Conservation (phyloP, 2,797 vertebrate species). For the Picus viridis region DNA sequence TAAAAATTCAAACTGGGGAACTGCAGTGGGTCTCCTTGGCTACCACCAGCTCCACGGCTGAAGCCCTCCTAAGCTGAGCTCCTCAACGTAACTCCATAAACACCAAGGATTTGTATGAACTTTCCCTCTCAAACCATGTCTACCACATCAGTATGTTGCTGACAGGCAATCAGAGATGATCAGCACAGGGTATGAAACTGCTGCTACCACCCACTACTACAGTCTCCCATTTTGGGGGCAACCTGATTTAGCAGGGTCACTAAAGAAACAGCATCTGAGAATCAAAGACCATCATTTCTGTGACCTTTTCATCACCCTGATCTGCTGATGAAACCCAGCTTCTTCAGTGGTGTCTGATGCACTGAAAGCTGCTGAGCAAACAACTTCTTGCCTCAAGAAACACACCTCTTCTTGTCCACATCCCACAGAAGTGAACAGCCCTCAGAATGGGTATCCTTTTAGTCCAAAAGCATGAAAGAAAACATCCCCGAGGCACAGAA, state of each 20-base stretch:
- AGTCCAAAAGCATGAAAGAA: constrained; percentile 34
- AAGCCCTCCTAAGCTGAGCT: not conserved
- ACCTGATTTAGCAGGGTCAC: not conserved
- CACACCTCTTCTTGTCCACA: not conserved
- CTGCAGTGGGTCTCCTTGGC: not conserved
- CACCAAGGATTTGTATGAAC: not conserved
- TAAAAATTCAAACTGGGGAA: not conserved
- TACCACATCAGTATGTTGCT: rapidly evolving
- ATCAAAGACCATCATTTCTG: not conserved
- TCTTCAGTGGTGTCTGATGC: not conserved
- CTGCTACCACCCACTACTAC: not conserved
- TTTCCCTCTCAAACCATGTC: not conserved
- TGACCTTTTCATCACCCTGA: not conserved
- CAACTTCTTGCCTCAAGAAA: not conserved
- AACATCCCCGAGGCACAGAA: constrained; percentile 26
- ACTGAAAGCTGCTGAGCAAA: not conserved
- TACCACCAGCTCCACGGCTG: not conserved
- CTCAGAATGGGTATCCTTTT: not conserved
- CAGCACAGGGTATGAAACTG: rapidly evolving
- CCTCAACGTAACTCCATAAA: not conserved
- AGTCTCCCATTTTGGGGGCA: not conserved
- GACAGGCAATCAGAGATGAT: not conserved
- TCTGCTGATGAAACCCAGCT: not conserved
- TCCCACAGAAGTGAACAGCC: not conserved
- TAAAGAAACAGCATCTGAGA: not conserved